Base-by-base conservation (phyloP, 2,888 invertebrate species). In the Leptogaster cylindrica region DNA sequence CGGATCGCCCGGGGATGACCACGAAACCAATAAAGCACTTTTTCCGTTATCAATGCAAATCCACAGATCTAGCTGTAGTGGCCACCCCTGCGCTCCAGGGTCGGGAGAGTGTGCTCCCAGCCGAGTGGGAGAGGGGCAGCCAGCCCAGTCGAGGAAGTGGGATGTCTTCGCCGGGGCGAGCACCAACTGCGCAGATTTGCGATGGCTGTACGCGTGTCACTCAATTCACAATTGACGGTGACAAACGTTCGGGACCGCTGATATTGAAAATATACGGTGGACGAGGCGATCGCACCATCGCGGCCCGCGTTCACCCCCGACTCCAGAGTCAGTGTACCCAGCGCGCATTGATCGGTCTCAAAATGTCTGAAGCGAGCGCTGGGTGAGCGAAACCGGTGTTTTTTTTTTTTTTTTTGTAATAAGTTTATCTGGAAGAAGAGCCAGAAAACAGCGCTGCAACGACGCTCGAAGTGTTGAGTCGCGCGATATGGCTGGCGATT, bases 331-430 rank as follows among this genome's bases (percentile, higher is more conserved):
- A 61, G 27, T 61, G 61, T 44, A 61, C 61, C 61, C 61, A 61
- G 61, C 61, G 14, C 14, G 61, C 61, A 61, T 61, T 61, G 61
- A 61, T 61, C 44, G 61, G 61, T 44, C 61, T 61, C 44, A 61
- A 61, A 61, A 61, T 44, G 61, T 61, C 61, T 61, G 44, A 25
- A 44, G 18, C 28, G 27, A 44, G 18, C 6, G 14, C 28, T 31
- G 6, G 6, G 6, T 7, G 31, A 31, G 31, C 31, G 6, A 6
- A 31, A 8, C 31, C 46, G 25, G 20, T n/a, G 23, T 25, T 31
- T 44, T 27, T 27, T 44, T 16, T 28, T 44, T 61, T 61, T 61
- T 61, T 25, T 44, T 44, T 27, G 28, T 61, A 44, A 44, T 61
- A 44, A 41, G 12, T 61, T 61, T 61, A 61, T 61, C 44, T 27